Percentiles rank a stretch among this genome's conserved stretches.
Conservation (phyloP, 2,888 invertebrate genomes). For the Anaspis maculata region DNA sequence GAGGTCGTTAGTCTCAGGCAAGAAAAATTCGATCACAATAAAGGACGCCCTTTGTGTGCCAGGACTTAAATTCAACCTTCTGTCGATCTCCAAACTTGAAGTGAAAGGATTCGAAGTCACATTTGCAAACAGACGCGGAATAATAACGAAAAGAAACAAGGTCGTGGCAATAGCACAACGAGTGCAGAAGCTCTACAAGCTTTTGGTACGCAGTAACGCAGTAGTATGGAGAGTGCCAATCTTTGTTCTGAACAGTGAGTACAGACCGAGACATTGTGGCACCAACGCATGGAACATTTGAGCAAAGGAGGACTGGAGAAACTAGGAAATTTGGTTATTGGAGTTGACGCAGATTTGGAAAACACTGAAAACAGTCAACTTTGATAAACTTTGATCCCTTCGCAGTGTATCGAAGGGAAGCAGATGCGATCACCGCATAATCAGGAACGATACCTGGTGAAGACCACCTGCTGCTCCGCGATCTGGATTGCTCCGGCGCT, state of each 20-base stretch:
- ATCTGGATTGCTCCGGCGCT: too few species aligned
- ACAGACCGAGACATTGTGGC: constrained; percentile 8
- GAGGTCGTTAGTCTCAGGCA: too few species aligned
- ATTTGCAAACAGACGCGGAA: constrained; percentile 19
- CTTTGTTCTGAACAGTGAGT: too few species aligned
- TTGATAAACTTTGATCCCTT: too few species aligned
- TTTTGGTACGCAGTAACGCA: background rate
- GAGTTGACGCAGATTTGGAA: too few species aligned
- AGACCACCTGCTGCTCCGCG: too few species aligned
- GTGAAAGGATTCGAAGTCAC: constrained; percentile 16
- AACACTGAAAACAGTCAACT: too few species aligned
- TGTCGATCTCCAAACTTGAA: constrained; percentile 21
- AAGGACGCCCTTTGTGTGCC: constrained; percentile 17
- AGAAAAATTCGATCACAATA: constrained; percentile 16
- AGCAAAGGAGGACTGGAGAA: constrained; percentile 9
- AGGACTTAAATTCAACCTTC: background rate
- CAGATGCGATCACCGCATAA: constrained; percentile 14
- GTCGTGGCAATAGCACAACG: background rate
- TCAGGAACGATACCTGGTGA: constrained; percentile 11
- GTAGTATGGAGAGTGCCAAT: too few species aligned
- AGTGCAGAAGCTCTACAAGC: background rate
- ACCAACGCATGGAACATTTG: constrained; percentile 15
- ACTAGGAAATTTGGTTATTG: too few species aligned
- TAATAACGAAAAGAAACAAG: constrained; percentile 13
- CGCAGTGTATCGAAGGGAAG: constrained; percentile 29